Percentiles rank a stretch among this genome's conserved stretches.
phyloP scores from a whole-genome alignment of 2,797 vertebrate genomes.

The Phrynocephalus forsythii region DNA sequence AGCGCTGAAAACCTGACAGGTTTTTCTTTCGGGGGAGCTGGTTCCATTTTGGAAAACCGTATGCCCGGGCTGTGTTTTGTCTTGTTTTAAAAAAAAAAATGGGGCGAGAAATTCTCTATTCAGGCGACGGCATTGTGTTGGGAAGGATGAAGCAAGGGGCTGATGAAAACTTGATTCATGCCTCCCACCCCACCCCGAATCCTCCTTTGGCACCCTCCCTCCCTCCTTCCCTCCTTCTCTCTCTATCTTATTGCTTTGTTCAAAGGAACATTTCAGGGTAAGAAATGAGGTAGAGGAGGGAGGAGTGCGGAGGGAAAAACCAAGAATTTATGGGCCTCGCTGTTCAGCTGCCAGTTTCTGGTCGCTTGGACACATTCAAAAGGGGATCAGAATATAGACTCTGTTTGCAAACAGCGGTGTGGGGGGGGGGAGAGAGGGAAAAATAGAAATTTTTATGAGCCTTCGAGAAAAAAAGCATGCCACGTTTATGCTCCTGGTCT shows the following conservation, averaged over 20 bases:
- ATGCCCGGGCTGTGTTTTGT: background rate
- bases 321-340: background rate
- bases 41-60: background rate
- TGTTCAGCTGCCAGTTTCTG: background rate
- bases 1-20: background rate
- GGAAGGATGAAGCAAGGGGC: too few species aligned
- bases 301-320: background rate
- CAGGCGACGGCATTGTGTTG: background rate
- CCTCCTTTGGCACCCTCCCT: background rate
- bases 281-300: background rate
- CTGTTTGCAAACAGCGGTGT: background rate
- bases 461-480: too few species aligned
- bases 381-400: background rate
- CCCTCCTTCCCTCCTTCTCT: too few species aligned
- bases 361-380: background rate
- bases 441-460: too few species aligned
- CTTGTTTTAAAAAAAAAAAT: background rate
- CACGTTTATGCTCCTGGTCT: too few species aligned
- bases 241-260: slow-evolving; percentile 2
- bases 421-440: too few species aligned
- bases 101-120: background rate
- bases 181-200: background rate
- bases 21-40: background rate
- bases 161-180: background rate
- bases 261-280: background rate